Evolutionary conservation across 2,797 vertebrate species (phyloP), one percentile per base, ranked within the genome.

Genomic region (Borostomias antarcticus): DNA sequence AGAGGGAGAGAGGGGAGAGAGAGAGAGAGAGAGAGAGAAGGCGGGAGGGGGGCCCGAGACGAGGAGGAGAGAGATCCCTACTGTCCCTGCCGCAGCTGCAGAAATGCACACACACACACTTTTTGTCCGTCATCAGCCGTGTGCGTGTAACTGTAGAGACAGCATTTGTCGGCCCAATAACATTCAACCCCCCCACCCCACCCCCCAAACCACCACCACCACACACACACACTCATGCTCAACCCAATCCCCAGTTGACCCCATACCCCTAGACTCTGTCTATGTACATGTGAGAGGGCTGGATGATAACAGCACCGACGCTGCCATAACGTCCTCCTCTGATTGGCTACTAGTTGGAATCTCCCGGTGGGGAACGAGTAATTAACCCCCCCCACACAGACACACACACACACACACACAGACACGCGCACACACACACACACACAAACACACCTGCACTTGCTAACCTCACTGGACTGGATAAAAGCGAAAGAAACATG

Each of bases 31-130:
- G 11, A n/a, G 26, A 17, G 30, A 52, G 21, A 1, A 54, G 26
- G 10, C 29, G 26, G 15, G 8, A 51, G 48, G 50, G n/a, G n/a
- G n/a, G n/a, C n/a, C n/a, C n/a, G n/a, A n/a, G n/a, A 23, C 0
- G 58, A 76, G 74, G 8, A 64, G 60, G 68, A 79, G 69, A 54
- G 68, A 21, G 23, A 21, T 51, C 48, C 21, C 48, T 51, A 51
- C 19, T 23, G 48, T 51, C 48, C 21, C 48, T 51, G 23, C 19
- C 10, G 48, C 81, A 84, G 81, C 79, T 80, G 82, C 72, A 81
- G 74, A 84, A 83, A 72, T 78, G 69, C 70, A 72, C 72, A 48
- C 73, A 77, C 60, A 54, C 52, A 15, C 54, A 21, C 54, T 7
- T 11, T 11, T 7, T 33, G 9, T 19, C 30, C 9, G 9, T 13